Conservation (phyloP, 2,888 invertebrate species). For the Cancer borealis region DNA sequence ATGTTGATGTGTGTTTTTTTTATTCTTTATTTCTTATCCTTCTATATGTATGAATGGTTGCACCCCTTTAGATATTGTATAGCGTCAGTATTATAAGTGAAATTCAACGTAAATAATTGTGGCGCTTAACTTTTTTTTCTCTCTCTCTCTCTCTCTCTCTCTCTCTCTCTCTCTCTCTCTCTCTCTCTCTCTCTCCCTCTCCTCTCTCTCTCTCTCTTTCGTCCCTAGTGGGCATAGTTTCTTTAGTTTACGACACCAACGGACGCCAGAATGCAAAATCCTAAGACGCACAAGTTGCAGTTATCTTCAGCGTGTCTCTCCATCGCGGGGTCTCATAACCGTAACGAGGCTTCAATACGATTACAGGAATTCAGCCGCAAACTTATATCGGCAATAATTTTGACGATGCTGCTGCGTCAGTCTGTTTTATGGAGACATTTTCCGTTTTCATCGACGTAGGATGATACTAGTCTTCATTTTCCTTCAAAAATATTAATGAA, state of each 20-base stretch:
- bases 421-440: neutral
- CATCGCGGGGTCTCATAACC: neutral
- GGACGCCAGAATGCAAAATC: neutral
- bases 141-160: conserved; percentile 47
- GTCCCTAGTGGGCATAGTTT: neutral
- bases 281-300: neutral
- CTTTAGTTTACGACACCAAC: neutral
- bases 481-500: neutral
- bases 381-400: neutral
- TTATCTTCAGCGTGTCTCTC: neutral
- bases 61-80: neutral
- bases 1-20: neutral
- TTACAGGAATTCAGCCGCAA: neutral
- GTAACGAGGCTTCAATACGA: neutral
- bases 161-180: conserved; percentile 26
- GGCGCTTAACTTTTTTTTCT: neutral
- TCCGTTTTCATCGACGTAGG: neutral
- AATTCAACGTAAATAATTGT: neutral
- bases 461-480: conserved; percentile 3
- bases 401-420: neutral
- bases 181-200: neutral
- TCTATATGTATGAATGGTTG: neutral
- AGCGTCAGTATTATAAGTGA: neutral
- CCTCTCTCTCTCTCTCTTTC: neutral
- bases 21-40: neutral